A percentile compares a stretch with the other conserved stretches of the same genome.
Evolutionary conservation across 2,797 vertebrate genomes (phyloP).

Genomic region (Channallabes apus): DNA sequence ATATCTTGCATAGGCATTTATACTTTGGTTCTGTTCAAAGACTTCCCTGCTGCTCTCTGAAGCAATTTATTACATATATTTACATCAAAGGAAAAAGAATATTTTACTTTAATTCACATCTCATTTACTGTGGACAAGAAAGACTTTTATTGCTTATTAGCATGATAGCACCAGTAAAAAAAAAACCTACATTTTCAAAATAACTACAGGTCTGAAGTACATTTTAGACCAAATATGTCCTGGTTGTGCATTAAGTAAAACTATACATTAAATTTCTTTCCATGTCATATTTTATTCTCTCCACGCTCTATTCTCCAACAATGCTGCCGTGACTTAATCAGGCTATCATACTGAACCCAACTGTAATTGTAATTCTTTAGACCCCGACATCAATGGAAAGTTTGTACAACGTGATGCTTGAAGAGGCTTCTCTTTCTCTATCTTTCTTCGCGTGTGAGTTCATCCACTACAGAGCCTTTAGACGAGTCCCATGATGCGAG

Average conservation of each 20-base stretch:
- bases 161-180: background rate
- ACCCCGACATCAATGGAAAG: background rate
- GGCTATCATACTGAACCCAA: background rate
- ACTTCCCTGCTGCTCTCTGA: conserved; percentile 24
- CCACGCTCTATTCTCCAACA: background rate
- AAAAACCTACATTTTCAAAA: background rate
- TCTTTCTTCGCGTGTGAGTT: background rate
- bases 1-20: conserved; percentile 18
- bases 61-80: conserved; percentile 62
- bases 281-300: background rate
- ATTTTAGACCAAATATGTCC: background rate
- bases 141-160: background rate
- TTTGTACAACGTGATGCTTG: background rate
- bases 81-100: conserved; percentile 61
- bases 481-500: conserved; percentile 86
- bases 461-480: conserved; percentile 55
- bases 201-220: background rate
- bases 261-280: background rate
- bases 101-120: background rate
- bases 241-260: background rate
- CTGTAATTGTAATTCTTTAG: background rate
- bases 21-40: conserved; percentile 21
- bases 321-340: background rate
- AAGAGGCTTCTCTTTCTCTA: background rate
- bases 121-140: background rate